Evolutionary conservation across 2,888 invertebrate genomes (phyloP).

Genomic region (Thysanoteuthis rhombus): DNA sequence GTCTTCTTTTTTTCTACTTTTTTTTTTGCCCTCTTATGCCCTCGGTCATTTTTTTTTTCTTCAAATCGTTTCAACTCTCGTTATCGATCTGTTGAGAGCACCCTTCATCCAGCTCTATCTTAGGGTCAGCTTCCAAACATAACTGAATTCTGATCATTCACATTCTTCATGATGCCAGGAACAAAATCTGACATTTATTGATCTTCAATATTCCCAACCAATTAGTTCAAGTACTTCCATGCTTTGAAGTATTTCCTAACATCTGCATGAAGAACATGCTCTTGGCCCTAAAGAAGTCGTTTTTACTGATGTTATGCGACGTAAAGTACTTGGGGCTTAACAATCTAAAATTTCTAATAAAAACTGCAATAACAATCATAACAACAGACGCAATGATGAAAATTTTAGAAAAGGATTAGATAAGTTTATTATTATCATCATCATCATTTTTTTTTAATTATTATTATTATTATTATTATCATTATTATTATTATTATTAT

Average conservation of each 20-base stretch:
- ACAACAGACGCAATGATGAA: not conserved
- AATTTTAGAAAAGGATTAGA: not conserved
- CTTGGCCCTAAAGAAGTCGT: not conserved
- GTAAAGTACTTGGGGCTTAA: not conserved
- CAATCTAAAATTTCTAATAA: too few species aligned
- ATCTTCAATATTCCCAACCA: not conserved
- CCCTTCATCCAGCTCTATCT: not conserved
- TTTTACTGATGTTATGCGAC: not conserved
- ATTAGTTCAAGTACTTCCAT: not conserved
- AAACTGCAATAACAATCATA: not conserved
- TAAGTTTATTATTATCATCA: too few species aligned
- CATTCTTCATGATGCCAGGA: not conserved
- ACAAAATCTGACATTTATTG: not conserved
- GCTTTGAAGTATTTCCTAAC: not conserved
- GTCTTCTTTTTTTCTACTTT: too few species aligned
- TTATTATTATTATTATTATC: too few species aligned
- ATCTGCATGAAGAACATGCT: constrained; percentile 12
- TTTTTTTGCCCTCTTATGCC: too few species aligned
- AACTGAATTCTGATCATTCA: not conserved
- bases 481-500: too few species aligned
- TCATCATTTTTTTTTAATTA: too few species aligned
- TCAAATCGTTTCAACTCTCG: not conserved
- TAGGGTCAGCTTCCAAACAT: not conserved
- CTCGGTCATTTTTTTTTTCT: not conserved
- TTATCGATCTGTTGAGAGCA: not conserved